Evolutionary conservation across 2,888 invertebrate species (phyloP), one percentile per base, ranked within the genome.

Genomic region (Artemia sinica): DNA sequence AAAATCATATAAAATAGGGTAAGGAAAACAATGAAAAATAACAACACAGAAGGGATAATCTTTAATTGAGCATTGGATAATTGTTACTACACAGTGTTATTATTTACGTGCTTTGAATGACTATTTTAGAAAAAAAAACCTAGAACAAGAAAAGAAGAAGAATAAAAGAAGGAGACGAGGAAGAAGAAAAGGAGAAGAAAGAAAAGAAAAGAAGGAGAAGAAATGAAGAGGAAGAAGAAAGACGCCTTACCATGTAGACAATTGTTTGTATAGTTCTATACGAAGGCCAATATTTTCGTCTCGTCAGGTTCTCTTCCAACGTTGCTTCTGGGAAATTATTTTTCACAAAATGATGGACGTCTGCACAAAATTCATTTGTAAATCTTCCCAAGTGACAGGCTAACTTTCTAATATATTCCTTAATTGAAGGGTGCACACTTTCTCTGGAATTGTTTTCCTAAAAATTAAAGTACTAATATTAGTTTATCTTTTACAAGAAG

Each of bases 261-360:
- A 58, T 58, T n/a, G 58, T 18, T 10, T 58, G n/a, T n/a, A 58
- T 18, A 14, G 58, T 58, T 18, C 14, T 14, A n/a, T 58, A 14
- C 18, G 58, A n/a, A 14, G 58, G 58, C 58, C 58, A 58, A 58
- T 58, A 58, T 18, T 58, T 58, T 18, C 58, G n/a, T 58, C 58
- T 58, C 8, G n/a, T 18, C 58, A 58, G 8, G 18, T 58, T 58
- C 10, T 58, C 58, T 58, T 58, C 58, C n/a, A 58, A 18, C 14
- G 8, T 14, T 8, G 58, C 58, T 58, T 58, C 58, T 8, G 58
- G 58, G 18, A 58, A 58, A 18, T 58, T 58, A 14, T 58, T n/a
- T 18, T 58, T 18, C 8, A 58, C 58, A 58, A 58, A 58, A 58
- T 58, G 18, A 14, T 18, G 10, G 14, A 58, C 58, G 58, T 18